phyloP scores from a whole-genome alignment of 2,113 vertebrate genomes.

The Emydocephalus ijimae region DNA sequence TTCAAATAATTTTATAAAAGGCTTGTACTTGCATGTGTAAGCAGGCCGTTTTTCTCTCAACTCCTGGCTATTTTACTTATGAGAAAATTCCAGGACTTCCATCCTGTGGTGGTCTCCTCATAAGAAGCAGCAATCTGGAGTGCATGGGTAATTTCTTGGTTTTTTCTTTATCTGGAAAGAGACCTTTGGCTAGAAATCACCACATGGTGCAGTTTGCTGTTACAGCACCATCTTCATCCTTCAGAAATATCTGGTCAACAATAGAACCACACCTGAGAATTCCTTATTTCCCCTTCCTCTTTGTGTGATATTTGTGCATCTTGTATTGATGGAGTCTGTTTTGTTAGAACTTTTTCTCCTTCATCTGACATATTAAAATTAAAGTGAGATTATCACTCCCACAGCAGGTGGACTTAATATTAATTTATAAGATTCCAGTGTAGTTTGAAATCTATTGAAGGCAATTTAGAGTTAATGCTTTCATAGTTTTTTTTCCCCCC shows the following conservation, averaged over 20 bases:
- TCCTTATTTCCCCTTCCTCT: neutral
- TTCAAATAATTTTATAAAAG: neutral
- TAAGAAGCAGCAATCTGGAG: neutral
- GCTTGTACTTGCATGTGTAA: neutral
- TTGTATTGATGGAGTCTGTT: neutral
- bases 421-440: neutral
- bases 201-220: neutral
- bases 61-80: neutral
- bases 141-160: neutral
- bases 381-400: neutral
- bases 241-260: neutral
- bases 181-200: neutral
- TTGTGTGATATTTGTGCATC: neutral
- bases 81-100: neutral
- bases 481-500: neutral
- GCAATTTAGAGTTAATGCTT: neutral
- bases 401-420: neutral
- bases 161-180: neutral
- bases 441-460: neutral
- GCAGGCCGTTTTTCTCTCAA: accelerated
- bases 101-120: neutral
- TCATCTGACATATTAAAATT: neutral
- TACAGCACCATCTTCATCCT: neutral
- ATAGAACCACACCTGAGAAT: neutral
- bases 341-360: neutral